Conservation (phyloP, 1,140 invertebrate species). For the Sinonovacula constricta region DNA sequence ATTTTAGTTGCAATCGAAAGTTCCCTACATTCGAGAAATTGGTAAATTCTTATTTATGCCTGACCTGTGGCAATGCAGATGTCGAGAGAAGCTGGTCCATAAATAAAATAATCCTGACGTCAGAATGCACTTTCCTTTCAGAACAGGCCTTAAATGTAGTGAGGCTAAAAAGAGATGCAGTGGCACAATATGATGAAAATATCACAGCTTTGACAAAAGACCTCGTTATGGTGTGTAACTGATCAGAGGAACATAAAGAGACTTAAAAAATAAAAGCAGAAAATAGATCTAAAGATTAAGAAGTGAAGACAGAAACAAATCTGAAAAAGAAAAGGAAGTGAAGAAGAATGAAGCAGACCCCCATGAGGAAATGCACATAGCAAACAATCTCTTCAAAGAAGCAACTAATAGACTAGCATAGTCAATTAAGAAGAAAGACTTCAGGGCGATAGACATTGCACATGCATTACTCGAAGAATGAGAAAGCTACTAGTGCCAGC, state of each 20-base stretch:
- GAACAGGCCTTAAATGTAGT: no score
- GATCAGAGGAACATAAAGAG: not conserved
- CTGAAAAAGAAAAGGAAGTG: constrained; percentile 26
- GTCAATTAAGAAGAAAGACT: constrained; percentile 8
- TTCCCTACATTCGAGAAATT: constrained; percentile 33
- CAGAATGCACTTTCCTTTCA: constrained; percentile 20
- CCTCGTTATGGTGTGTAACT: not conserved
- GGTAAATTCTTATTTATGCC: constrained; percentile 39
- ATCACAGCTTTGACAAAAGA: not conserved
- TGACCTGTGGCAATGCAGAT: constrained; percentile 56
- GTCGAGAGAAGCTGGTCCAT: constrained; percentile 53
- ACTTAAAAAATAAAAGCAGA: no score
- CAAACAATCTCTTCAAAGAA: constrained; percentile 9
- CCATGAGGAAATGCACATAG: constrained; percentile 9
- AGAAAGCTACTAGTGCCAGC: not conserved
- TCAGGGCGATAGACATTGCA: not conserved
- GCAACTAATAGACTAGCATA: constrained; percentile 11
- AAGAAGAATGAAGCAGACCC: no score
- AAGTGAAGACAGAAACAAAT: not conserved
- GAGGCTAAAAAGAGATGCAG: constrained; percentile 22
- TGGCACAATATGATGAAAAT: not conserved
- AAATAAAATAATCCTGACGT: constrained; percentile 37
- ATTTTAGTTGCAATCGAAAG: constrained; percentile 36
- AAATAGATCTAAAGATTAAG: no score
- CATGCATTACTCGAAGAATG: not conserved